A percentile compares a stretch with the other conserved stretches of the same genome.
phyloP scores from a whole-genome alignment of 2,888 invertebrate species.

The Agrilus cyanescens region DNA sequence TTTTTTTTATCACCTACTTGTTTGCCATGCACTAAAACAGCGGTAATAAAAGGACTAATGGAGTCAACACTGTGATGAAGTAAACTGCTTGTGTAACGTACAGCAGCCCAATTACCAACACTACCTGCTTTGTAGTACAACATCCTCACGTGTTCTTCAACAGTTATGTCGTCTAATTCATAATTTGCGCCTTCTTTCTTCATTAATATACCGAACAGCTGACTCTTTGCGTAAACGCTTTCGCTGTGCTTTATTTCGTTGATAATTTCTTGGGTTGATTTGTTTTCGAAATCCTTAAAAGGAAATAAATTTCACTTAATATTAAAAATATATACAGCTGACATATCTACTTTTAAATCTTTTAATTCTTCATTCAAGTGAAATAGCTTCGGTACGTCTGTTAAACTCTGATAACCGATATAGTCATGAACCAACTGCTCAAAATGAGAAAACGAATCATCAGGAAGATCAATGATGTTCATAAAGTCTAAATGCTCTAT shows the following conservation, averaged over 20 bases:
- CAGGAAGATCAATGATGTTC: constrained; percentile 61
- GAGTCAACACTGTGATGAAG: constrained; percentile 93
- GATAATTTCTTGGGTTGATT: constrained; percentile 63
- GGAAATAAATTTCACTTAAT: constrained; percentile 3
- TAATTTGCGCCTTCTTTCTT: constrained; percentile 72
- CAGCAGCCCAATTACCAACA: constrained; percentile 81
- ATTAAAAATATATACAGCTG: constrained; percentile 2
- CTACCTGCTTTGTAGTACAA: constrained; percentile 78
- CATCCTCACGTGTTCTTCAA: constrained; percentile 55
- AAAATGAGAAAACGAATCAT: constrained; percentile 70
- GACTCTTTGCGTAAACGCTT: constrained; percentile 68
- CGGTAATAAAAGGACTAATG: constrained; percentile 96
- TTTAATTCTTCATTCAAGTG: constrained; percentile 56
- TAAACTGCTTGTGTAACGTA: constrained; percentile 89
- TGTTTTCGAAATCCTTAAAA: constrained; percentile 45
- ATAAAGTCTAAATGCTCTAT: constrained; percentile 95
- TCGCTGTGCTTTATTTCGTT: constrained; percentile 55
- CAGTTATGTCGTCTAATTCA: constrained; percentile 49
- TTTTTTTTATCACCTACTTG: constrained; percentile 48
- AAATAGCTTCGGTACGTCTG: constrained; percentile 80
- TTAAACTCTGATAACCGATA: constrained; percentile 89
- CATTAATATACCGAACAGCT: constrained; percentile 71
- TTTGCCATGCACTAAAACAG: constrained; percentile 94
- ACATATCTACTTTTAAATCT: constrained; percentile 29
- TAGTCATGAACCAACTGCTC: constrained; percentile 83